Evolutionary conservation across 2,113 vertebrate species (phyloP).

Genomic region (Poeciliopsis prolifica): DNA sequence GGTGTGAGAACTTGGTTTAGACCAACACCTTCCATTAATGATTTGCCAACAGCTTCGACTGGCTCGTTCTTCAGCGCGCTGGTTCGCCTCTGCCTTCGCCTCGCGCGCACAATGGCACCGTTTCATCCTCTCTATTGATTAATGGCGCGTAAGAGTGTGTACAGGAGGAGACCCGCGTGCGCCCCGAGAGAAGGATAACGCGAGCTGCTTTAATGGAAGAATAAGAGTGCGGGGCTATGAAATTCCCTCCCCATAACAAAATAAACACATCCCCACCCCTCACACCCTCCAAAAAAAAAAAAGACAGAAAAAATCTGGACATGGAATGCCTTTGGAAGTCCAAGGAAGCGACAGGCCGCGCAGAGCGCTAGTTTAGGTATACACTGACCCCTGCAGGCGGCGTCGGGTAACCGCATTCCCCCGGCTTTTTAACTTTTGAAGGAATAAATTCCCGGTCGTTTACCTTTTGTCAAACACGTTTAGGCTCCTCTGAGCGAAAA

Average conservation of each 20-base stretch:
- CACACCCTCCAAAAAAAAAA: too few species aligned
- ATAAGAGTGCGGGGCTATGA: conserved; percentile 45
- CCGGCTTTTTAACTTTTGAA: conserved; percentile 17
- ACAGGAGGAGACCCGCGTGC: conserved; percentile 27
- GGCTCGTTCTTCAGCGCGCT: conserved; percentile 69
- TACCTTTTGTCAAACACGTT: conserved; percentile 74
- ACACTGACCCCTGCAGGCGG: conserved; percentile 73
- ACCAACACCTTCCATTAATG: conserved; percentile 73
- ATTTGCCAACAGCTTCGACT: conserved; percentile 75
- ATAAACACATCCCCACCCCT: conserved; percentile 64
- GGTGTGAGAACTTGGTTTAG: conserved; percentile 68
- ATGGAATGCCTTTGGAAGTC: conserved; percentile 58
- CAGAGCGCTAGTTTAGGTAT: conserved; percentile 29
- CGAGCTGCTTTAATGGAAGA: conserved; percentile 53
- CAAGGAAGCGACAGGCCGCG: background rate
- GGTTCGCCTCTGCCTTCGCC: conserved; percentile 38
- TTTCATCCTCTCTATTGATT: conserved; percentile 72
- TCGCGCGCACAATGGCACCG: conserved; percentile 60
- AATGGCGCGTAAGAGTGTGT: conserved; percentile 62
- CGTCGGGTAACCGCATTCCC: background rate
- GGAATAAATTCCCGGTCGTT: conserved; percentile 63
- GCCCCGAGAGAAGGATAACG: conserved; percentile 59
- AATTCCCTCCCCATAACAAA: conserved; percentile 70
- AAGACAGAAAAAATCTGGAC: conserved; percentile 37
- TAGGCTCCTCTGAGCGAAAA: conserved; percentile 56